A percentile compares a stretch with the other conserved stretches of the same genome.
Conservation (phyloP, 2,797 vertebrate species). For the Rhyacichthys aspro region DNA sequence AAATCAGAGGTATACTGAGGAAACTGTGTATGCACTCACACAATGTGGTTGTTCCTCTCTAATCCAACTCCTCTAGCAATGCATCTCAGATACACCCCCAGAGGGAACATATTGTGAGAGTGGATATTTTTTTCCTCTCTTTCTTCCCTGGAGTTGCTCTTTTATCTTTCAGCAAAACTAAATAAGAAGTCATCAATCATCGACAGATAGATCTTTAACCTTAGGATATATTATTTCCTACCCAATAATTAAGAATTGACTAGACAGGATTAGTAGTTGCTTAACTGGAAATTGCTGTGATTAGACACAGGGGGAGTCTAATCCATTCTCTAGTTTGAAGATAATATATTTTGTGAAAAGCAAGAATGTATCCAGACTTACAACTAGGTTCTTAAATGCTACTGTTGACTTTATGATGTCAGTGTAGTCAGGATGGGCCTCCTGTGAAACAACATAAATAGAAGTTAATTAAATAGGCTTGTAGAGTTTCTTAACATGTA, state of each 20-base stretch:
- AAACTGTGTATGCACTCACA: slow-evolving; percentile 45
- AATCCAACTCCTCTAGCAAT: slow-evolving; percentile 21
- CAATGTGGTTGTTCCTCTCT: slow-evolving; percentile 32
- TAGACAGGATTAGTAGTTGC: background rate
- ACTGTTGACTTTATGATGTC: slow-evolving; percentile 88
- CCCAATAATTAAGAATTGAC: slow-evolving; percentile 16
- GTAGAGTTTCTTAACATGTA: background rate
- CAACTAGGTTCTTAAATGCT: slow-evolving; percentile 92
- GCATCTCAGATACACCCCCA: slow-evolving; percentile 54
- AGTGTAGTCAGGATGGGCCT: slow-evolving; percentile 92
- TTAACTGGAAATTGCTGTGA: background rate
- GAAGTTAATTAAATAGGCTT: background rate
- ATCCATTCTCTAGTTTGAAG: background rate
- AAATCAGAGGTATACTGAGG: slow-evolving; percentile 25
- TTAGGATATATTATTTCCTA: background rate
- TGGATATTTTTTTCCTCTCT: background rate
- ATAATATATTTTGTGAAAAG: background rate
- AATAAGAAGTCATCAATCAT: background rate
- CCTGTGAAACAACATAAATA: slow-evolving; percentile 76
- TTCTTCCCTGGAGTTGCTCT: background rate
- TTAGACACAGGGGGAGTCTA: background rate
- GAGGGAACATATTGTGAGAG: slow-evolving; percentile 37
- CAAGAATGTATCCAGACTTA: slow-evolving; percentile 65
- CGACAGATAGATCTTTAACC: background rate
- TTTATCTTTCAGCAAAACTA: background rate